Conservation (phyloP, 2,113 vertebrate species). For the Actinemys pallida region DNA sequence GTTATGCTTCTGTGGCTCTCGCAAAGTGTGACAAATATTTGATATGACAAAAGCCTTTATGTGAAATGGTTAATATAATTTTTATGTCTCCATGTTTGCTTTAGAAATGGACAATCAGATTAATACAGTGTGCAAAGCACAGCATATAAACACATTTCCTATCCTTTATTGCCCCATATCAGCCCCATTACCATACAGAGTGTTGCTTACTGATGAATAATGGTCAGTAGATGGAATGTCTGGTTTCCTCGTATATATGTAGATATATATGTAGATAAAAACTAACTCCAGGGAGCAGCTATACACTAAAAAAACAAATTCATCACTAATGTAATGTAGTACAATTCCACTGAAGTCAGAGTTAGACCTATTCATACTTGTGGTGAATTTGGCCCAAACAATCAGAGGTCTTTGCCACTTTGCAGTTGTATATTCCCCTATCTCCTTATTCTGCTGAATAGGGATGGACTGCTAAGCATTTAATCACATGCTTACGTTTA, state of each 20-base stretch:
- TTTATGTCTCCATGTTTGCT: conserved; percentile 49
- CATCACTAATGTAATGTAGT: neutral
- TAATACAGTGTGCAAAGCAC: conserved; percentile 47
- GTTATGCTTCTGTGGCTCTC: conserved; percentile 2
- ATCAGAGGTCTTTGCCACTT: neutral
- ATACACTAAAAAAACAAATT: neutral
- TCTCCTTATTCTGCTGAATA: neutral
- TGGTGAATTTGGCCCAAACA: neutral
- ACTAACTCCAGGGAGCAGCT: neutral
- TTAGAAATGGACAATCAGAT: conserved; percentile 62
- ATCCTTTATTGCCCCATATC: conserved; percentile 36
- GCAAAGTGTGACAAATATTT: conserved; percentile 50
- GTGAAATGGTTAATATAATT: conserved; percentile 48
- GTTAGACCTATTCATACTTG: neutral
- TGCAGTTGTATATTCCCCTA: neutral
- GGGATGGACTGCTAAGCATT: neutral
- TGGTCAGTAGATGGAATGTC: neutral
- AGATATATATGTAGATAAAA: neutral
- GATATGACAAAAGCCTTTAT: conserved; percentile 44
- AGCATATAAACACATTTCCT: conserved; percentile 56
- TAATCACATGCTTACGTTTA: neutral
- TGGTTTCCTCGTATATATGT: neutral
- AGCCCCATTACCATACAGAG: neutral
- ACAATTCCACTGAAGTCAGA: neutral
- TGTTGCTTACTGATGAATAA: conserved; percentile 41